Evolutionary conservation across 2,888 invertebrate species (phyloP), one percentile per base, ranked within the genome.

Genomic region (Drosophila paucipuncta): DNA sequence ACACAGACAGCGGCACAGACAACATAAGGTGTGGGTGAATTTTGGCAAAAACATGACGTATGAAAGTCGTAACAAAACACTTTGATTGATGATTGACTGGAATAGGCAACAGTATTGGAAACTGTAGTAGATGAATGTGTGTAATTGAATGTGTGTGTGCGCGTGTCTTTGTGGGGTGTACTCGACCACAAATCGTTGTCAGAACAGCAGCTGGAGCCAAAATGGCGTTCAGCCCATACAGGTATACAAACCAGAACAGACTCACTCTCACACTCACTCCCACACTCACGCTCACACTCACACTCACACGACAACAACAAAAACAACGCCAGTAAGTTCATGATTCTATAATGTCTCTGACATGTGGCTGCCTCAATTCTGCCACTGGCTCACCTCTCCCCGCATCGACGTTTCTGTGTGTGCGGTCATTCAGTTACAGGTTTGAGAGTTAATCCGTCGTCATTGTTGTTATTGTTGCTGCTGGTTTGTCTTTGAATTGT

Each of bases 21-120:
- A 77, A 64, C 62, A 43, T 37, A 60, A 31, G 68, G 63, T 55
- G 43, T 58, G 65, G 53, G 65, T 22, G 76, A 52, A 52, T 78
- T 68, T 73, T 49, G 63, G 63, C 71, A 35, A 60, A 75, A 75
- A 86, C 86, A 86, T 84, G 87, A 85, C 87, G 76, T 79, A 83
- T 77, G 70, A 85, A 87, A 85, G 74, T 86, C 83, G 88, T 80
- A 85, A 88, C 85, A 83, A 85, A 88, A 88, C 85, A 88, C 88
- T 88, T 88, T 86, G 85, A 86, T 86, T 86, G 85, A 86, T 86
- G 88, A 86, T 83, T 78, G 83, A 80, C 82, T 78, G 83, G 78
- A 88, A 81, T 79, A 75, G 62, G 54, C 67, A 76, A 52, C 55
- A 47, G 62, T 71, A 62, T 66, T 62, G 53, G 52, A 58, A 53